These are phyloP conservation scores for Lacerta bilineata DNA, from an alignment of 2,797 vertebrate genomes.

Conservation along the genomic window DNA sequence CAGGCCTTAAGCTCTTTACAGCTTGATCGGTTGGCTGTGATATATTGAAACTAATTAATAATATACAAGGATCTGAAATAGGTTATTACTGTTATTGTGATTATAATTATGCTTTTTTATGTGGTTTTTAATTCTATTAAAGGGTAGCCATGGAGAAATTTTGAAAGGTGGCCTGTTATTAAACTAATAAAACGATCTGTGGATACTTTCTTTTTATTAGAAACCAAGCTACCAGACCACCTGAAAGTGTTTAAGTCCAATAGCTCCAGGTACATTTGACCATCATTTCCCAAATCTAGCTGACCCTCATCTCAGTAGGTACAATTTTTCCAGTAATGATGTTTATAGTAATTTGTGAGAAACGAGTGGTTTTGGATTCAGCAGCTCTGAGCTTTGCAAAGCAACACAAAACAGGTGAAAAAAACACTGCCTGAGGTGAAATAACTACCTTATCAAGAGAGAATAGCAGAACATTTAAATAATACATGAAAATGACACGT, in stretches of 20 bases:
- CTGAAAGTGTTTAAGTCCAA: neutral
- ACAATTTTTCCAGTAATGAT: neutral
- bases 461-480: neutral
- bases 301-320: neutral
- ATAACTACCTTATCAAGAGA: neutral
- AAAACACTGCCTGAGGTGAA: too few relatives aligned
- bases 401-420: neutral
- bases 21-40: too few relatives aligned
- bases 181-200: too few relatives aligned
- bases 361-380: neutral
- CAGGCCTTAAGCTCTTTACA: too few relatives aligned
- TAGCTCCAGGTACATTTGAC: conserved; percentile 25
- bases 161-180: too few relatives aligned
- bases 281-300: conserved; percentile 19
- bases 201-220: too few relatives aligned
- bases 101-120: too few relatives aligned
- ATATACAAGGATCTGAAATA: too few relatives aligned
- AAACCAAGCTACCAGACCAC: neutral
- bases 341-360: conserved; percentile 17
- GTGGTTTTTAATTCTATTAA: too few relatives aligned
- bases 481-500: conserved; percentile 4
- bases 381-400: conserved; percentile 22
- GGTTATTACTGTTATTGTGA: too few relatives aligned
- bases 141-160: too few relatives aligned
- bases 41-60: too few relatives aligned